These are phyloP conservation scores for Drosophila grimshawi DNA, from an alignment of 1,140 invertebrate species.

Conservation along the genomic window DNA sequence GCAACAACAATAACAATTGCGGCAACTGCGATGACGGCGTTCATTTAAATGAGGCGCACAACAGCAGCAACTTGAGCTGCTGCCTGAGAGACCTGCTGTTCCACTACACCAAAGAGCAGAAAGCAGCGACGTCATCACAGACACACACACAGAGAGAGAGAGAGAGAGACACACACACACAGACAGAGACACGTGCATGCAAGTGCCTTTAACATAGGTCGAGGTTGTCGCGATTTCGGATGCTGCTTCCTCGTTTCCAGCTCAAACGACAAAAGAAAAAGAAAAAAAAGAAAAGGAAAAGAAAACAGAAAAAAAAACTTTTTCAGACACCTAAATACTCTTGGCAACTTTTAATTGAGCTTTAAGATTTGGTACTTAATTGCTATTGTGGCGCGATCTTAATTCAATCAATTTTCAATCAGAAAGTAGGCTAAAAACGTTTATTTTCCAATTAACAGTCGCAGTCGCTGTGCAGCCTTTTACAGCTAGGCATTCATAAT, in stretches of 20 bases:
- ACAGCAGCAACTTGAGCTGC: conserved; percentile 9
- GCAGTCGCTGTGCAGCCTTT: too few species aligned
- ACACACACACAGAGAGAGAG: conserved; percentile 5
- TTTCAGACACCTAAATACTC: not conserved
- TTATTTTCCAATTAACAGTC: too few species aligned
- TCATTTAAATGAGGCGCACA: conserved; percentile 44
- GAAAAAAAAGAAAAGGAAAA: not conserved
- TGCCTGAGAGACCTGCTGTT: conserved; percentile 47
- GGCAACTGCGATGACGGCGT: conserved; percentile 24
- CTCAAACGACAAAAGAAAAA: conserved; percentile 9
- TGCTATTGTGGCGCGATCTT: not conserved
- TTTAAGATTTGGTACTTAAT: not conserved
- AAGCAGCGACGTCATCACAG: conserved; percentile 24
- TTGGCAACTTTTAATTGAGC: not conserved
- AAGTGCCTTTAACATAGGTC: conserved; percentile 39
- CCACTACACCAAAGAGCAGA: conserved; percentile 47
- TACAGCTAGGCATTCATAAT: too few species aligned
- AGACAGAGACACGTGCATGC: not conserved
- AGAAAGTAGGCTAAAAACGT: too few species aligned
- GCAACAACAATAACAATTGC: conserved; percentile 13
- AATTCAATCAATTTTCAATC: too few species aligned
- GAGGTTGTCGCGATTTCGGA: conserved; percentile 49
- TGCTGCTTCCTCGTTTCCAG: conserved; percentile 48
- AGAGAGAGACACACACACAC: not conserved
- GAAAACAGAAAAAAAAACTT: not conserved